Evolutionary conservation across 2,888 invertebrate genomes (phyloP).

Genomic region (Laspeyria flexula): DNA sequence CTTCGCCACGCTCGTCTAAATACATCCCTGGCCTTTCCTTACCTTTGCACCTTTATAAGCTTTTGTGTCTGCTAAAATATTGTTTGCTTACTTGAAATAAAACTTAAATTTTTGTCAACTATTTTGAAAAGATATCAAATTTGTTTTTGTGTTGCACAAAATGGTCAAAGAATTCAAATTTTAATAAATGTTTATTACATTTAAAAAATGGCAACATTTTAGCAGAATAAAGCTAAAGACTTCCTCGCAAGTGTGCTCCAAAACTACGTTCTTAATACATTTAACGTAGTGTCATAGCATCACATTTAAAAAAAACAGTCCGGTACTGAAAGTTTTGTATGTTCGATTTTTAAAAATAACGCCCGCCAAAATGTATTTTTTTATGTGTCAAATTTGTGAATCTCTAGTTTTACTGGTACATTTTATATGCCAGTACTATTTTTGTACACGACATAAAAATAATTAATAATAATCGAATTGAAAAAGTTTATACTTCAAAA

Average conservation of each 20-base stretch:
- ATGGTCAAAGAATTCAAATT: too few species aligned
- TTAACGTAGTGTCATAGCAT: constrained; percentile 64
- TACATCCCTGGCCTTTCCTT: constrained; percentile 32
- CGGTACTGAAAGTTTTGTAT: constrained; percentile 44
- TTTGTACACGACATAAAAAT: constrained; percentile 8
- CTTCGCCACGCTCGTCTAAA: constrained; percentile 94
- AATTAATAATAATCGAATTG: too few species aligned
- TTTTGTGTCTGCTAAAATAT: constrained; percentile 25
- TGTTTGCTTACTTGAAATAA: neutral
- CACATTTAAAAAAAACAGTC: constrained; percentile 52
- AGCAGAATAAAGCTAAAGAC: constrained; percentile 18
- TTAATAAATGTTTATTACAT: too few species aligned
- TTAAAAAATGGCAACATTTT: constrained; percentile 9
- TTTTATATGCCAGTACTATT: constrained; percentile 19
- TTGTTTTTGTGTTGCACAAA: too few species aligned
- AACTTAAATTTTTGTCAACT: neutral
- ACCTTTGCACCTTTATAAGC: constrained; percentile 22
- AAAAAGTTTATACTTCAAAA: constrained; percentile 6
- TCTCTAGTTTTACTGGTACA: constrained; percentile 33
- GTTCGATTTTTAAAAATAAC: constrained; percentile 55
- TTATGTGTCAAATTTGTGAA: constrained; percentile 48
- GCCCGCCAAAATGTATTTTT: constrained; percentile 59
- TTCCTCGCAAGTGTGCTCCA: constrained; percentile 23
- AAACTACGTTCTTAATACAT: constrained; percentile 41
- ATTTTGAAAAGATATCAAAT: too few species aligned